Evolutionary conservation across 1,140 invertebrate genomes (phyloP), one percentile per base, ranked within the genome.

Genomic region (Pseudomyrmex concolor): DNA sequence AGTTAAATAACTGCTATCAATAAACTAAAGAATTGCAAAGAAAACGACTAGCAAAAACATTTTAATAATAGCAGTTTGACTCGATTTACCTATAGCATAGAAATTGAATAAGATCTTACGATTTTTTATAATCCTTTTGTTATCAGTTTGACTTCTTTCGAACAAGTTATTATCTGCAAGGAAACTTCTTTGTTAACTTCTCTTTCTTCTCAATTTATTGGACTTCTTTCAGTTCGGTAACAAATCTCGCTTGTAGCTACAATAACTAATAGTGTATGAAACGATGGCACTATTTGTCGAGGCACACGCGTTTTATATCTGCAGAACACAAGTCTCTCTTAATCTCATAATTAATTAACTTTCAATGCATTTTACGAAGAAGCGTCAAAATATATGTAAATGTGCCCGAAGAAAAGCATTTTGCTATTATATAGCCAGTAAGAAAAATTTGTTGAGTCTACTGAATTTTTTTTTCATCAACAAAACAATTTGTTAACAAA

Each of bases 151-250:
- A 70, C 76, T 59, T 80, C 76, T 22, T 55, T 59, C 55, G 54
- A 80, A 80, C 76, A 43, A 66, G 76, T 80, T 80, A 43, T 76
- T 48, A 45, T 1, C n/a, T 55, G 66, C 57, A 50, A 34, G 64
- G 54, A 60, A 59, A 64, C 68, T 71, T 59, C 76, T 71, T 70
- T 80, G 76, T 80, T 80, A 50, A 60, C 76, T 71, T 48, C 34
- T 70, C 67, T 80, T 70, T 70, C 76, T 55, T 80, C 76, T 71
- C 76, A 70, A 80, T 80, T 71, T 71, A 71, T 80, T 64, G 66
- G n/a, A 22, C 66, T 54, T 55, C 45, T 70, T 48, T 51, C 55
- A 48, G 66, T 43, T 7, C 22, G 43, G 22, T 71, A 80, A 80
- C 66, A 66, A 80, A 64, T 80, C 43, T 25, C 51, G 64, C 76